Evolutionary conservation across 2,797 vertebrate genomes (phyloP), one percentile per base, ranked within the genome.

Genomic region (Clarias pachynema): DNA sequence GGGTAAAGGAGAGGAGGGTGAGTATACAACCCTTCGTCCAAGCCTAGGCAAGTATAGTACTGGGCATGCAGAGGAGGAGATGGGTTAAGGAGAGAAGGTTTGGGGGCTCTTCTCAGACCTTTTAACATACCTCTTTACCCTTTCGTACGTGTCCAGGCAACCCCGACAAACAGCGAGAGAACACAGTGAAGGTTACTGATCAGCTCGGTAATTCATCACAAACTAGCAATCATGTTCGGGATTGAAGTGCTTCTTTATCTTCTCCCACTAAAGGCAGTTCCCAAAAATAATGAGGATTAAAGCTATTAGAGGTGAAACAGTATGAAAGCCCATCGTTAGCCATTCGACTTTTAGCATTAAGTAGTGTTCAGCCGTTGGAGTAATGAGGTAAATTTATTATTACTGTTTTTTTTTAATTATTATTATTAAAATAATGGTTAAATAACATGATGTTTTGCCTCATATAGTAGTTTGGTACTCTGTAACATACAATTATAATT

Each of bases 61-160:
- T 60, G 63, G 79, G 89, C 94, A 94, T 94, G 94, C 93, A 90
- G 57, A 88, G 53, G 63, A 68, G 26, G 84, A 82, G 63, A 86
- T 82, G 79, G 60, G 72, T 70, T 14, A 72, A 73, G 79, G 74
- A 83, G 87, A 68, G 44, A 49, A 62, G 68, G 87, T 73, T 88
- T 82, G 68, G 94, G 87, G 92, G 95, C 95, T 94, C 89, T 87
- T 89, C 89, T 95, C 93, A 94, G 88, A 90, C 88, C 93, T 88
- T 92, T 92, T 94, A 96, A 99, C 98, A 96, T 99, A 99, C 98
- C 98, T 99, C 97, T 97, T 97, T 98, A 93, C 97, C 97, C 98
- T 99, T 97, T 94, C 95, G 95, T 95, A 95, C 95, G 95, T 96
- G 96, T 97, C 95, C 96, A 96, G 95, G 90, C 84, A 88, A 97